phyloP scores from a whole-genome alignment of 2,888 invertebrate genomes.

The Cylindroiulus punctatus region DNA sequence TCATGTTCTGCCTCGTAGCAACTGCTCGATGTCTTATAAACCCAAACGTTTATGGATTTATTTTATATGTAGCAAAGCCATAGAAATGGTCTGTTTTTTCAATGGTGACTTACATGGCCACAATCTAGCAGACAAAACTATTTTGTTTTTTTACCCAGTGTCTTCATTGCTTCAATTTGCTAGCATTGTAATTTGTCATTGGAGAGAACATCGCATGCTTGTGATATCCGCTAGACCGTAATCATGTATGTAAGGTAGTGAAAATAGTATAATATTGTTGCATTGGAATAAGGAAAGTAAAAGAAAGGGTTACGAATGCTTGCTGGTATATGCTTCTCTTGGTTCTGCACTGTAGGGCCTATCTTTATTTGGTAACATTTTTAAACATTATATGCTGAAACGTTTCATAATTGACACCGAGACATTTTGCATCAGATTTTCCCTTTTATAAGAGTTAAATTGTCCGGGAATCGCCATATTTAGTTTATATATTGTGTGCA shows the following conservation, averaged over 20 bases:
- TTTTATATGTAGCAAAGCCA: neutral
- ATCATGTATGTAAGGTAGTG: neutral
- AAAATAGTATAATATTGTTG: neutral
- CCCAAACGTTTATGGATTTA: neutral
- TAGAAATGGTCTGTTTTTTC: neutral
- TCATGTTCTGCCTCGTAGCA: constrained; percentile 37
- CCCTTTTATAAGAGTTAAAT: too few species aligned
- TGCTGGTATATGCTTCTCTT: too few species aligned
- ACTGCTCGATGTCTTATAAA: neutral
- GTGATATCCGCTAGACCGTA: neutral
- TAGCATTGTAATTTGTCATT: neutral
- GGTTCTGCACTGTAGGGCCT: too few species aligned
- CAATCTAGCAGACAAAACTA: constrained; percentile 5
- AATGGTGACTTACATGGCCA: constrained; percentile 38
- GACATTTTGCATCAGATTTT: too few species aligned
- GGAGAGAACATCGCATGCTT: neutral
- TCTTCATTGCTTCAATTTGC: neutral
- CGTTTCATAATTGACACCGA: too few species aligned
- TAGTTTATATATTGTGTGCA: too few species aligned
- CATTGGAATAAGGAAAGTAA: neutral
- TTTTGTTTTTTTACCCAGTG: neutral
- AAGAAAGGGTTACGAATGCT: neutral
- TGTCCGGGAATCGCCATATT: too few species aligned
- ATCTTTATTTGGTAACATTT: too few species aligned
- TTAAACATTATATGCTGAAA: too few species aligned